A percentile compares a stretch with the other conserved stretches of the same genome.
phyloP scores from a whole-genome alignment of 2,113 vertebrate species.

The Gymnocephalus cernua region DNA sequence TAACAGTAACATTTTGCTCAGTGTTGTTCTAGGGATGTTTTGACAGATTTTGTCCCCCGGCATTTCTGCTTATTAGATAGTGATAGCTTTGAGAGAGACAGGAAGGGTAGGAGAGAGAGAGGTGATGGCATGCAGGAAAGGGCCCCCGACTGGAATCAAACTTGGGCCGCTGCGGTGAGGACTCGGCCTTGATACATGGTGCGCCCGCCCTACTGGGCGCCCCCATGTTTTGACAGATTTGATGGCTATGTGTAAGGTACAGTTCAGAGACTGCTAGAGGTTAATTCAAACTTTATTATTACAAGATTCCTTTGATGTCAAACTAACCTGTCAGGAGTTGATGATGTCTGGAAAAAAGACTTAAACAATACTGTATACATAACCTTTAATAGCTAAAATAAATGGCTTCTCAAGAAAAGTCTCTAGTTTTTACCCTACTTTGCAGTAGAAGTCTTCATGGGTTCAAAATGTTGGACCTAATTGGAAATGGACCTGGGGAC shows the following conservation, averaged over 20 bases:
- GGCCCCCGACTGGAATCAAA: no score
- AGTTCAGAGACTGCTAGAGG: neutral
- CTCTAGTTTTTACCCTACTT: neutral
- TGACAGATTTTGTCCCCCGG: neutral
- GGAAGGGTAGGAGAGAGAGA: no score
- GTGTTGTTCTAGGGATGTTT: neutral
- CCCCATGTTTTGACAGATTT: constrained; percentile 11
- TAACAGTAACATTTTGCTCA: constrained; percentile 7
- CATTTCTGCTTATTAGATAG: no score
- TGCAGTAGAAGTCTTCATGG: neutral
- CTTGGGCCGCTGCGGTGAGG: no score
- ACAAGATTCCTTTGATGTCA: neutral
- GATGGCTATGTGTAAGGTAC: neutral
- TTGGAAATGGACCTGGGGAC: neutral
- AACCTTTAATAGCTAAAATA: neutral
- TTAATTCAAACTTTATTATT: neutral
- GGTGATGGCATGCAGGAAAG: no score
- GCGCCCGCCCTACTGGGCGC: no score
- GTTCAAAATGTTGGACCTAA: neutral
- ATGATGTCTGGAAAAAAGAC: neutral
- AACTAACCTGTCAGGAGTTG: neutral
- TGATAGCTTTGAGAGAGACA: no score
- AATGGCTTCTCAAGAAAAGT: neutral
- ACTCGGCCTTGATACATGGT: no score
- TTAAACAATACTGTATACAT: neutral